Evolutionary conservation across 2,113 vertebrate species (phyloP).

Genomic region (Peromyscus maniculatus): DNA sequence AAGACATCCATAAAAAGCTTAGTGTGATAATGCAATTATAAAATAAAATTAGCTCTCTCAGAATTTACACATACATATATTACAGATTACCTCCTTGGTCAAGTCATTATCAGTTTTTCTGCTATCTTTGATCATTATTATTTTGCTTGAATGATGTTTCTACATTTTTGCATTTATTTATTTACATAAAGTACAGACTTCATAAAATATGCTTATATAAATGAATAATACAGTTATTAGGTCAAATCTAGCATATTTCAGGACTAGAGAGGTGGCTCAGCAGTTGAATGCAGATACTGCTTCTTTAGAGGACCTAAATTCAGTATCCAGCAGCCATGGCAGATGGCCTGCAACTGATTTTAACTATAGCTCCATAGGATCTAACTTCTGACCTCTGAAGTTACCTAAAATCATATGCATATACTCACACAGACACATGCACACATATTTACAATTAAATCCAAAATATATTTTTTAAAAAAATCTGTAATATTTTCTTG

Average conservation of each 20-base stretch:
- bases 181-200: background rate
- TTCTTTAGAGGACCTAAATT: no score
- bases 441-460: background rate
- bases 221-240: background rate
- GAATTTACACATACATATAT: background rate
- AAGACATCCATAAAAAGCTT: background rate
- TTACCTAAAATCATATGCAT: background rate
- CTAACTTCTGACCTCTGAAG: background rate
- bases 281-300: background rate
- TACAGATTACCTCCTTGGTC: fast-evolving
- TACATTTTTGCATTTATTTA: background rate
- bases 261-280: background rate
- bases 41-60: background rate
- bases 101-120: background rate
- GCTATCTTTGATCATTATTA: background rate
- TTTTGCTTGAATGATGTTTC: background rate
- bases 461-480: background rate
- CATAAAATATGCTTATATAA: background rate
- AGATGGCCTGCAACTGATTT: background rate
- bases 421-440: no score
- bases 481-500: background rate
- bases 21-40: background rate
- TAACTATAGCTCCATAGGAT: background rate
- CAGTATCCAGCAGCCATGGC: fast-evolving
- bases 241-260: background rate